Evolutionary conservation across 92 coral and sea anemone genomes (phyloP), one percentile per base, ranked within the genome.

Genomic region (Actinostola sp.): DNA sequence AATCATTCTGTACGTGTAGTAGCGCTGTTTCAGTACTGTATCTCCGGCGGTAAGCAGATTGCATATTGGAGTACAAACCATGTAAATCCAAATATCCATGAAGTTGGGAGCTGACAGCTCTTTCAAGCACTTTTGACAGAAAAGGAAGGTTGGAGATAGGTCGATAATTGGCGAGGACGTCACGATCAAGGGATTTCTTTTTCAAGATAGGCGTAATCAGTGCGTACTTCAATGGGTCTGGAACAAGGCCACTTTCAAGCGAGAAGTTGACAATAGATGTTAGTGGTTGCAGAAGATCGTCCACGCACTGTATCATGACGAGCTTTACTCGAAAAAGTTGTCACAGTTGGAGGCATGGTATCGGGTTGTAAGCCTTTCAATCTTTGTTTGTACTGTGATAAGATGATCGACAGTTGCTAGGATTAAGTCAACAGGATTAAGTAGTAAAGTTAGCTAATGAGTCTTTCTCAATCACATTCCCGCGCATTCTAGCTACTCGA

Each of bases 91-190:
- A 36, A 53, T 73, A 73, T 19, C 34, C 53, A n/a, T 73, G 51
- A 4, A 52, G 32, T 45, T 77, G 82, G 33, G 24, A 5, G 52
- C 55, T 58, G 52, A 67, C 83, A 15, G 26, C 43, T 27, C 77
- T 34, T 57, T 77, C 83, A 53, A 77, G 1, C 24, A 20, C 25
- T 48, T 68, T 77, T 33, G 56, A 25, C 5, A 77, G 65, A 33
- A 51, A 77, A 11, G 77, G 57, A 17, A 77, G 41, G 70, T 77
- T 77, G 9, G 77, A 26, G 51, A 77, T 77, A 30, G 83, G 83
- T 7, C 83, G 34, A 36, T 46, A 77, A 25, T 54, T 77, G 1
- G 20, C 16, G 16, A 67, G 27, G 21, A 2, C 44, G 15, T 67
- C 77, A 8, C 8, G 8, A 30, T 77, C 77, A 1, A 67, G 32